phyloP scores from a whole-genome alignment of 2,888 invertebrate species.

The Syrphus vitripennis region DNA sequence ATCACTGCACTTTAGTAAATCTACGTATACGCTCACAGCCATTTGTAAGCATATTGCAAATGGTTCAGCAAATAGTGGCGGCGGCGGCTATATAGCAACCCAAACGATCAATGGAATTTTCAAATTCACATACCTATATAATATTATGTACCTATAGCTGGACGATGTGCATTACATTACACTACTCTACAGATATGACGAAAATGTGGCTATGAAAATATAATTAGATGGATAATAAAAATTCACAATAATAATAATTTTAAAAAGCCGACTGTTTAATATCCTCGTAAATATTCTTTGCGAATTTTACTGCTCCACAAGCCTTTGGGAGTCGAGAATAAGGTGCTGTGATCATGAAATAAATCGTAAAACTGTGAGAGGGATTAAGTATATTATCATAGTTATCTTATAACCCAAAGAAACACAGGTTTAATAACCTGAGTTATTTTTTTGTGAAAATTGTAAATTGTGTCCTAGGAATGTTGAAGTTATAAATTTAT shows the following conservation, averaged over 20 bases:
- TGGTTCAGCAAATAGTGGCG: too few species aligned
- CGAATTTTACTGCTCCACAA: constrained; percentile 35
- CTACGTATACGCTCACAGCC: neutral
- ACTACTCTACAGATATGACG: neutral
- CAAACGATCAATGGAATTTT: neutral
- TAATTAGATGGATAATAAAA: constrained; percentile 69
- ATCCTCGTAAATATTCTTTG: constrained; percentile 56
- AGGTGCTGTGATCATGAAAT: neutral
- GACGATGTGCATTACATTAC: neutral
- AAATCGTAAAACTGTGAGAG: neutral
- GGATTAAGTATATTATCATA: too few species aligned
- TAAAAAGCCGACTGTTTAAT: constrained; percentile 66
- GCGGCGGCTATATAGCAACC: too few species aligned
- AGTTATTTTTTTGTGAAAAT: neutral
- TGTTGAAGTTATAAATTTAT: neutral
- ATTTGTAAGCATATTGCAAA: constrained; percentile 16
- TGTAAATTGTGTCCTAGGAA: neutral
- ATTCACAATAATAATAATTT: constrained; percentile 68
- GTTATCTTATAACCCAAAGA: neutral
- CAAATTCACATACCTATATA: neutral
- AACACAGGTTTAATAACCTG: neutral
- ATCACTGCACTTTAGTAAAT: neutral
- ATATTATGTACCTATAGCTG: neutral
- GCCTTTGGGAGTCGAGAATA: constrained; percentile 24
- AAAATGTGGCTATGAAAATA: constrained; percentile 59